phyloP scores from a whole-genome alignment of 2,113 vertebrate genomes.

The Ciconia boyciana region DNA sequence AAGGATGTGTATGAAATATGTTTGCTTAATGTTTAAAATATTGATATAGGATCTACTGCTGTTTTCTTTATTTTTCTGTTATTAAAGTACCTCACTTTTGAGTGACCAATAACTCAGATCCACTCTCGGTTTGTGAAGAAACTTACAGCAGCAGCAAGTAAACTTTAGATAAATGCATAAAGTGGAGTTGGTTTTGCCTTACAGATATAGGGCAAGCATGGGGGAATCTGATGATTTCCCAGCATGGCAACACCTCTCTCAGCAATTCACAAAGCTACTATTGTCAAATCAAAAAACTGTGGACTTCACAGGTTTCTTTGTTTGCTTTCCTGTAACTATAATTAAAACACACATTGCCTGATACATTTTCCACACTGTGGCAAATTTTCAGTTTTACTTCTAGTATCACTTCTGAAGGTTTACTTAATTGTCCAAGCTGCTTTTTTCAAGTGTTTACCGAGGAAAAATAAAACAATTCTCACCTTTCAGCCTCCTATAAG shows the following conservation, averaged over 20 bases:
- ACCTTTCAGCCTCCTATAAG: neutral
- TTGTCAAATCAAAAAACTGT: neutral
- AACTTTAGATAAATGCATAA: neutral
- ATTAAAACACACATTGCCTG: neutral
- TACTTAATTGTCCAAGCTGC: neutral
- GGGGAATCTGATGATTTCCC: neutral
- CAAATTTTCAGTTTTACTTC: neutral
- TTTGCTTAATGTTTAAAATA: neutral
- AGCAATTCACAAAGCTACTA: neutral
- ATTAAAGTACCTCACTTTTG: neutral
- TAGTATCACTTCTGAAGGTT: neutral
- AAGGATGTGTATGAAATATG: neutral
- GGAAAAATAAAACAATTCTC: constrained; percentile 14
- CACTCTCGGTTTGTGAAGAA: neutral
- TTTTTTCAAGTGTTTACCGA: neutral
- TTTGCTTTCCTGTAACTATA: neutral
- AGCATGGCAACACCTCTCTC: neutral
- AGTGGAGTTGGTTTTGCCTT: neutral
- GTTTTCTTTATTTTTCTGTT: neutral
- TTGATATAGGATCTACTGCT: neutral
- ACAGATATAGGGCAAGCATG: neutral
- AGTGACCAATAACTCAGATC: neutral
- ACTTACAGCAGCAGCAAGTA: neutral
- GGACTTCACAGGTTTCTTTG: neutral
- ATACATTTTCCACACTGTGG: neutral